phyloP scores from a whole-genome alignment of 2,113 vertebrate genomes.

The Ia io region DNA sequence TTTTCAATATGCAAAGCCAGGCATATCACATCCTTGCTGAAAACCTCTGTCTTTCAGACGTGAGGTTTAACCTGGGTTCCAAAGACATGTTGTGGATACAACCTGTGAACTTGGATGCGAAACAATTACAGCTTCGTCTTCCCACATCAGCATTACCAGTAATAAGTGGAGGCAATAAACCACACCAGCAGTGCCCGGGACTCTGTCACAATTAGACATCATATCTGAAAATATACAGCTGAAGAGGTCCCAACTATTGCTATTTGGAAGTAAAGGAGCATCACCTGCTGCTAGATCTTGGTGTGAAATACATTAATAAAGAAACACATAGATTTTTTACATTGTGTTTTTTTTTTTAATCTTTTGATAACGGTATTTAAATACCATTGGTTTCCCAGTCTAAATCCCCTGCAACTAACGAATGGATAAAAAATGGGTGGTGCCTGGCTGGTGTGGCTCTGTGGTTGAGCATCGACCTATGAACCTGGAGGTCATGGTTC shows the following conservation, averaged over 20 bases:
- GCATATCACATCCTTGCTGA: not conserved
- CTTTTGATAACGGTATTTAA: not conserved
- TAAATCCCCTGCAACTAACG: not conserved
- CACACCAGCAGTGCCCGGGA: accelerated
- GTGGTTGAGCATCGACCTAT: too few relatives aligned
- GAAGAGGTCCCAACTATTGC: accelerated
- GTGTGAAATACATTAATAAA: not conserved
- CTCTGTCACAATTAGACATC: not conserved
- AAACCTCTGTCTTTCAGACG: not conserved
- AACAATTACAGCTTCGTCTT: not conserved
- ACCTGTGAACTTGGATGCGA: not conserved
- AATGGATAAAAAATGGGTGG: not conserved
- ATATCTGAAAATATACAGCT: accelerated
- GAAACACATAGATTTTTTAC: not conserved
- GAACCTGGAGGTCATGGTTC: too few relatives aligned
- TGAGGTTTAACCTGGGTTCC: not conserved
- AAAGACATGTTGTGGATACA: not conserved
- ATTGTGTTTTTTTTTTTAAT: not conserved
- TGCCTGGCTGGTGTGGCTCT: too few relatives aligned
- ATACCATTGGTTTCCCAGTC: not conserved
- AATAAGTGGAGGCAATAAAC: not conserved
- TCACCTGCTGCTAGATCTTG: not conserved
- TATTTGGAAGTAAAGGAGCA: not conserved
- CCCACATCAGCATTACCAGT: not conserved
- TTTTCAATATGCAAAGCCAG: not conserved